These are phyloP conservation scores for Drosophila prolongata DNA, from an alignment of 2,888 invertebrate genomes.

Conservation along the genomic window DNA sequence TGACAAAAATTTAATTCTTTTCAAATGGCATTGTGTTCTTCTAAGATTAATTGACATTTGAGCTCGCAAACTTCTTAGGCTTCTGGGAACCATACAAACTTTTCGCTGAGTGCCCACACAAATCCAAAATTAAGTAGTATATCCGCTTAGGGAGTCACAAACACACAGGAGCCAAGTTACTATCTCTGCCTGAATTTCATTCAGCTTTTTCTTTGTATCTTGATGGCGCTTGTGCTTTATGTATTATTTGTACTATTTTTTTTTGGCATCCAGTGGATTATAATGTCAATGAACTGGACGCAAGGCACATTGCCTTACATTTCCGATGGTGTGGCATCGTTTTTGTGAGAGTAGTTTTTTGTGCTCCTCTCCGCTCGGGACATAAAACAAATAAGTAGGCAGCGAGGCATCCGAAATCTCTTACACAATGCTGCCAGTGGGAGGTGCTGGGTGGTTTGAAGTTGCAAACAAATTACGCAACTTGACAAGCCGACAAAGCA, in stretches of 20 bases:
- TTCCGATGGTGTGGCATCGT: conserved; percentile 58
- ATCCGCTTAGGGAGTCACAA: conserved; percentile 29
- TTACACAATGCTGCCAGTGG: conserved; percentile 51
- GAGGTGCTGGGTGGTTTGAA: conserved; percentile 34
- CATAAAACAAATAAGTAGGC: conserved; percentile 54
- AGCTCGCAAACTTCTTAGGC: background rate
- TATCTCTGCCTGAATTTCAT: conserved; percentile 14
- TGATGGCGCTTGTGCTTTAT: conserved; percentile 6
- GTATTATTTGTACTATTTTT: conserved; percentile 8
- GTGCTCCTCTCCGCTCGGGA: background rate
- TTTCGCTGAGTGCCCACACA: background rate
- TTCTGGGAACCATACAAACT: background rate
- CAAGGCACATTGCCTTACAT: conserved; percentile 64
- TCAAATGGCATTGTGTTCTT: too few species aligned
- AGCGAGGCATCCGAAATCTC: conserved; percentile 47
- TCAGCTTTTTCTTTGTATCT: conserved; percentile 13
- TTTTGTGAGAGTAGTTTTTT: conserved; percentile 43
- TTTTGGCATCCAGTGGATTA: conserved; percentile 44
- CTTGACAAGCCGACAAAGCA: conserved; percentile 60
- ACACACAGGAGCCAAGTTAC: conserved; percentile 3
- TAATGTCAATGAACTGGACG: conserved; percentile 38
- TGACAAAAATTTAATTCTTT: too few species aligned
- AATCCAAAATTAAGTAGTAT: conserved; percentile 18
- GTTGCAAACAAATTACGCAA: conserved; percentile 77
- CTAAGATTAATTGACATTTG: too few species aligned